These are phyloP conservation scores for Bubalus kerabau DNA, from an alignment of 2,113 vertebrate genomes.

Conservation along the genomic window DNA sequence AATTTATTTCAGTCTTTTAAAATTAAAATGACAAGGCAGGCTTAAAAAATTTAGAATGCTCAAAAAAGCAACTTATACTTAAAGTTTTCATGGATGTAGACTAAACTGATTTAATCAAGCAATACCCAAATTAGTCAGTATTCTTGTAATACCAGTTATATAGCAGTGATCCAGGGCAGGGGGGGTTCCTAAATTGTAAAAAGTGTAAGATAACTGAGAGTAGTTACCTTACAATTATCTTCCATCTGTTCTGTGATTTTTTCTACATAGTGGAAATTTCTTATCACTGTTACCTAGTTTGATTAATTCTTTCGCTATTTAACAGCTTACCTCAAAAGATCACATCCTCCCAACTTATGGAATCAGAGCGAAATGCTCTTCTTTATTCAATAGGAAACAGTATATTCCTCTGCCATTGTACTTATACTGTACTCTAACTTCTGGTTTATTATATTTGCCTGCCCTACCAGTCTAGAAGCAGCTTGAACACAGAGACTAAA, in stretches of 20 bases:
- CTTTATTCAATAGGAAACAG: not conserved
- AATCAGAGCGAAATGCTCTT: not conserved
- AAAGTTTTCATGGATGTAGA: not conserved
- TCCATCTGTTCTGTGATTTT: not conserved
- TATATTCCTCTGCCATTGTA: not conserved
- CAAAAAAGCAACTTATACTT: not conserved
- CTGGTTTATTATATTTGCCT: not conserved
- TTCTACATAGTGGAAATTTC: not conserved
- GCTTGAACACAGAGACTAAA: not conserved
- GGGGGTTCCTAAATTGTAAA: not conserved
- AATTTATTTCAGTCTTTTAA: slow-evolving; percentile 1
- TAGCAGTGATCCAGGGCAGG: not conserved
- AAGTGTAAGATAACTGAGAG: not conserved
- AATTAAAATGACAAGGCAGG: not conserved
- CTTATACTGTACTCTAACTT: not conserved
- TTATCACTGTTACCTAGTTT: not conserved
- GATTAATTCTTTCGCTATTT: not conserved
- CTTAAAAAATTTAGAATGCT: not conserved
- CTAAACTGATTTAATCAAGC: not conserved
- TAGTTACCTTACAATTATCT: not conserved
- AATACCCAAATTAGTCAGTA: not conserved
- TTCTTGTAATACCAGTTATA: not conserved
- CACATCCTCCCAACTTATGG: not conserved
- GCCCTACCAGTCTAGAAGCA: not conserved
- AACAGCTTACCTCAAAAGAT: not conserved